A percentile compares a stretch with the other conserved stretches of the same genome.
Conservation (phyloP, 2,113 vertebrate genomes). For the Copsychus sechellarum region DNA sequence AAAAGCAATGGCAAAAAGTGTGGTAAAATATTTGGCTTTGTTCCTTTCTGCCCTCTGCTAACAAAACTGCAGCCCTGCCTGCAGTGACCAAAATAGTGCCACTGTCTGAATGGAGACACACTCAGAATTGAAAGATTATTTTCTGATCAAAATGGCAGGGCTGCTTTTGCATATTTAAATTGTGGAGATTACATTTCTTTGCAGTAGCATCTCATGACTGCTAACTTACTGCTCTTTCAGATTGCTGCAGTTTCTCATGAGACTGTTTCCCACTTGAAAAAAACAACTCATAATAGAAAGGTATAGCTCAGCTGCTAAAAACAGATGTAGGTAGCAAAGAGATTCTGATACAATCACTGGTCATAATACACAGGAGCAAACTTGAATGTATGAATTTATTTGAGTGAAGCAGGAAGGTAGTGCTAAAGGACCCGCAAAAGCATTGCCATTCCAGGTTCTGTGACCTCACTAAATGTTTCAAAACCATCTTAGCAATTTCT, state of each 20-base stretch:
- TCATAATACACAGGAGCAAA: not conserved
- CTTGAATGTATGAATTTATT: not conserved
- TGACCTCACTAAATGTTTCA: not conserved
- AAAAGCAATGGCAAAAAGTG: not conserved
- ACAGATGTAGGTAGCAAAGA: not conserved
- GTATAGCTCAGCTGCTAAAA: not conserved
- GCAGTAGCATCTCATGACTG: not conserved
- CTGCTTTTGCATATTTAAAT: slow-evolving; percentile 2
- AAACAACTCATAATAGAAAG: not conserved
- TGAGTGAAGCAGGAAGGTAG: not conserved
- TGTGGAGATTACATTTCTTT: not conserved
- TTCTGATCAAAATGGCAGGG: not conserved
- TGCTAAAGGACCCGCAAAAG: not conserved
- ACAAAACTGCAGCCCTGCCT: not conserved
- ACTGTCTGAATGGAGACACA: not conserved
- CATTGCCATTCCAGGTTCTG: not conserved
- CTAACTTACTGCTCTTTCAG: not conserved
- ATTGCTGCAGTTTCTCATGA: not conserved
- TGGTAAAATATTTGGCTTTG: not conserved
- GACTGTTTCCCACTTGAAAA: not conserved
- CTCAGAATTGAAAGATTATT: not conserved
- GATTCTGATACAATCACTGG: not conserved
- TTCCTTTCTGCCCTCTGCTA: not conserved
- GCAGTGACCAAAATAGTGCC: not conserved
- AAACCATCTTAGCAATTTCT: not conserved